Percentiles rank a stretch among this genome's conserved stretches.
Evolutionary conservation across 2,113 vertebrate genomes (phyloP).

Genomic region (Emberiza fucata): DNA sequence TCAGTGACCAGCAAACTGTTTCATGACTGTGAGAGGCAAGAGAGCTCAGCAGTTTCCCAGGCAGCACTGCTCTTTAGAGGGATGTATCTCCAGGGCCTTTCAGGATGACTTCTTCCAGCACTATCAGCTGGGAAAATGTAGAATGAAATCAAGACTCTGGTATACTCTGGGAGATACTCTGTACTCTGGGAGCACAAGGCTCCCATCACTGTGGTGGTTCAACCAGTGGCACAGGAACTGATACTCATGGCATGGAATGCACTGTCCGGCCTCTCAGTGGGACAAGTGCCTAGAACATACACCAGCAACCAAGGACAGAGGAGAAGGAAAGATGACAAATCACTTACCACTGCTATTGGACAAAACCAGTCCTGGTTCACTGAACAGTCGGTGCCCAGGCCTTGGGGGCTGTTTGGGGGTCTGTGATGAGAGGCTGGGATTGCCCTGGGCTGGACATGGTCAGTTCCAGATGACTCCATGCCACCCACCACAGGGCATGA

Average conservation of each 20-base stretch:
- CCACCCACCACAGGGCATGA: accelerated
- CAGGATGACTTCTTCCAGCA: background rate
- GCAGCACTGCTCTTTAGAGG: background rate
- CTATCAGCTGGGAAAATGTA: background rate
- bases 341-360: background rate
- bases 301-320: background rate
- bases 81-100: background rate
- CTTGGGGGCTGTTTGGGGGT: accelerated
- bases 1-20: background rate
- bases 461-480: accelerated
- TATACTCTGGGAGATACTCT: background rate
- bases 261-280: too few species aligned
- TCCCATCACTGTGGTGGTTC: background rate
- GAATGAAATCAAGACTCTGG: background rate
- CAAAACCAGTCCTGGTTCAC: background rate
- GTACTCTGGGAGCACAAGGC: background rate
- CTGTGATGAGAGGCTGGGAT: accelerated
- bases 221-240: background rate
- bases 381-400: accelerated
- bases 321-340: background rate
- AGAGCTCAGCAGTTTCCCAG: background rate
- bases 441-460: background rate
- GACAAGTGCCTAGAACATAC: background rate
- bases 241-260: background rate
- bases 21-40: background rate